These are phyloP conservation scores for Heptascelio sp. DNA, from an alignment of 2,888 invertebrate species.

Conservation along the genomic window DNA sequence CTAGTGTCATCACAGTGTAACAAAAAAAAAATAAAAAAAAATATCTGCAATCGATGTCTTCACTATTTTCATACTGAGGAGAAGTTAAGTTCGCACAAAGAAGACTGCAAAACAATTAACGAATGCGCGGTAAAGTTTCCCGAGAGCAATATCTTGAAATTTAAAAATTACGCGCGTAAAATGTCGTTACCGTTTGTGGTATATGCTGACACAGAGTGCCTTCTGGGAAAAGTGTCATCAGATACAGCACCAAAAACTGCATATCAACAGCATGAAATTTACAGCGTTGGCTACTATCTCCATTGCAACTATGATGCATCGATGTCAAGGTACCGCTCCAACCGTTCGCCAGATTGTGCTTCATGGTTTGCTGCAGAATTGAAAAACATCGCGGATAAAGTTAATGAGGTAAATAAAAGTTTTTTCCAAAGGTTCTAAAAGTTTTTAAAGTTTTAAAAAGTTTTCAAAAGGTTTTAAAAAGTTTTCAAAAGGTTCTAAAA, in stretches of 20 bases:
- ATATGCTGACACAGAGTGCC: not conserved
- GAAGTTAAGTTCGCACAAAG: not conserved
- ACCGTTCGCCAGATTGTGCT: not conserved
- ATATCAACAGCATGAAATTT: not conserved
- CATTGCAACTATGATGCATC: not conserved
- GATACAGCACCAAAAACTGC: not conserved
- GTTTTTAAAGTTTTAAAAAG: too few species aligned
- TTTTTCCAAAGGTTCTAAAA: too few species aligned
- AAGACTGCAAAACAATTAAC: not conserved
- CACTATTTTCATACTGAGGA: slow-evolving; percentile 3
- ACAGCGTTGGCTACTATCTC: not conserved
- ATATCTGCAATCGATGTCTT: slow-evolving; percentile 13
- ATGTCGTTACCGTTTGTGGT: not conserved
- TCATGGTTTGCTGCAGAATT: not conserved
- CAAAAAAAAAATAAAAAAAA: not conserved
- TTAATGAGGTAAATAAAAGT: not conserved
- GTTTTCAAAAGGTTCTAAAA: too few species aligned
- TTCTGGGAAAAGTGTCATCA: not conserved
- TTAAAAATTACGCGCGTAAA: not conserved
- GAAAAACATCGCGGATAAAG: not conserved
- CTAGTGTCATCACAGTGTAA: not conserved
- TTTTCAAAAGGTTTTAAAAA: too few species aligned
- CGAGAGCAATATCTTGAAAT: not conserved
- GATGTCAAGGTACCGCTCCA: not conserved
- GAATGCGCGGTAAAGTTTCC: not conserved